Base-by-base conservation (phyloP, 37 sponge, comb jelly and placozoan genomes). In the Aplysina aerophoba region DNA sequence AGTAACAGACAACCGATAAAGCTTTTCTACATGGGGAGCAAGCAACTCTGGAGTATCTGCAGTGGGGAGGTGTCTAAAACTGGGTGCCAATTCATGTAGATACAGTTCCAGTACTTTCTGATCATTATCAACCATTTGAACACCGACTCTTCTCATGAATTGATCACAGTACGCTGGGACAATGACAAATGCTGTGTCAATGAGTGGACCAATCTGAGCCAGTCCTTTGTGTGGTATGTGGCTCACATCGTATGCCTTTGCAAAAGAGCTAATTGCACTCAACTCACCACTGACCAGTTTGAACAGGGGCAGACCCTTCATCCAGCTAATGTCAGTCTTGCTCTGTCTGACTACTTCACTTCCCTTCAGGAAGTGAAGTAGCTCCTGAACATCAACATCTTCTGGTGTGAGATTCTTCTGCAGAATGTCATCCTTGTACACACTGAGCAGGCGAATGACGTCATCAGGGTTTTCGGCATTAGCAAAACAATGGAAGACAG, bases 141-240 rank as follows among this genome's bases (percentile, higher is more conserved):
- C 78, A n/a, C 78, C 78, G 1, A 50, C 78, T 75, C 40, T 75
- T 41, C 3, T 22, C 78, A 75, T 53, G 53, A 75, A 75, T 22
- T 41, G 20, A 14, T 11, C 78, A 75, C 78, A 75, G 25, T 44
- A 75, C 4, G 54, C 1, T 75, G 78, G 78, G 24, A 75, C 24
- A 6, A 50, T 41, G 1, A 75, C 78, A 75, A 75, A 75, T 41
- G n/a, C 78, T 53, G 50, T 44, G 50, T 44, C 8, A 8, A 8
- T 44, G 6, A 44, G 3, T 11, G 50, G 50, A 44, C 50, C 8
- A 11, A 44, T 44, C 50, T 11, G 50, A 44, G 50, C 50, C 50
- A 44, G 50, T 44, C 50, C 50, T 44, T 44, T 8, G 8, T 44
- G 50, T 44, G 50, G 50, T 44, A 44, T 44, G 50, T 44, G 50